Evolutionary conservation across 2,888 invertebrate species (phyloP).

Genomic region (Drosophila mettleri): DNA sequence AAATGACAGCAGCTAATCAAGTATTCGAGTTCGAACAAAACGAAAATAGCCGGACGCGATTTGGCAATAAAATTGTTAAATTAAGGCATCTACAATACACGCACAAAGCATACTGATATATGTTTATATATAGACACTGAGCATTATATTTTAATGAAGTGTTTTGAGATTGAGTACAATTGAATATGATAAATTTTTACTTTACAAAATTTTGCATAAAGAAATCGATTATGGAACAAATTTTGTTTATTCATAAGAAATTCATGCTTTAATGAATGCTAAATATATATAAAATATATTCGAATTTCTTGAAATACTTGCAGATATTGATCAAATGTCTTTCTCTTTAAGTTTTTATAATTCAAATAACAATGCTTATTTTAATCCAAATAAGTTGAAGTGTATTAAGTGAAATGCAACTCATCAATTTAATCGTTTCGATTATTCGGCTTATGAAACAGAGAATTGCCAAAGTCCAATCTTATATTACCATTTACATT

Average conservation of each 20-base stretch:
- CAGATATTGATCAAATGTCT: too few species aligned
- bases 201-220: background rate
- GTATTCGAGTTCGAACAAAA: slow-evolving; percentile 27
- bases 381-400: background rate
- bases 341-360: too few species aligned
- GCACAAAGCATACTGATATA: background rate
- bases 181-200: too few species aligned
- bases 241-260: too few species aligned
- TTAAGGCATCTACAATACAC: background rate
- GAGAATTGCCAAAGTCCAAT: background rate
- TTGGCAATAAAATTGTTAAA: slow-evolving; percentile 15
- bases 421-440: too few species aligned
- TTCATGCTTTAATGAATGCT: too few species aligned
- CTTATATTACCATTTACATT: background rate
- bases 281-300: too few species aligned
- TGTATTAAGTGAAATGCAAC: background rate
- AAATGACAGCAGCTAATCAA: slow-evolving; percentile 73
- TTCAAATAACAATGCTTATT: background rate
- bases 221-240: background rate
- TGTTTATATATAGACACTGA: background rate
- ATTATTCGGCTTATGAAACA: background rate
- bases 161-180: background rate
- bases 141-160: background rate
- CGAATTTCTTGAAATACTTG: too few species aligned
- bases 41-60: slow-evolving; percentile 15